These are phyloP conservation scores for Anoplopoma fimbria DNA, from an alignment of 2,113 vertebrate species.

Conservation along the genomic window DNA sequence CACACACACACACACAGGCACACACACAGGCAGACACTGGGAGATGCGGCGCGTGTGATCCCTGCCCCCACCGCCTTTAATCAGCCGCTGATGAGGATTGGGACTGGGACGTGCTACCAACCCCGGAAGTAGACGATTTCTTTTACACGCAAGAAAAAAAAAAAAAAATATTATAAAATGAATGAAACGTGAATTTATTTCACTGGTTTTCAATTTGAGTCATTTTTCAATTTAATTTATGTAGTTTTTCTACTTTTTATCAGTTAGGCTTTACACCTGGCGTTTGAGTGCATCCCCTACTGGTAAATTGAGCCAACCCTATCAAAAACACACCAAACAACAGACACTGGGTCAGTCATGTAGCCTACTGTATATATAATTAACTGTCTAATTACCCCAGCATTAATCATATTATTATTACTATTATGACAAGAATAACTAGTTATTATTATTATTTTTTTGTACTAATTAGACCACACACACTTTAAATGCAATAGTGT, in stretches of 20 bases:
- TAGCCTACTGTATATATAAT: neutral
- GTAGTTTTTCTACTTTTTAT: neutral
- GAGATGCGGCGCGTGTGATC: conserved; percentile 75
- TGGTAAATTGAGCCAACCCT: neutral
- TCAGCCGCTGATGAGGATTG: conserved; percentile 76
- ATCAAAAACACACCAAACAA: conserved; percentile 12
- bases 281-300: no score
- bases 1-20: conserved; percentile 29
- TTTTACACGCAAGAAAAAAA: neutral
- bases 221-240: neutral
- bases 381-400: neutral
- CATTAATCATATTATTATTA: neutral
- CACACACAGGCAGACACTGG: conserved; percentile 2
- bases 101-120: conserved; percentile 65
- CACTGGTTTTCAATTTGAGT: neutral
- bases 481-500: neutral
- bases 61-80: conserved; percentile 76
- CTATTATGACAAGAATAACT: neutral
- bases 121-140: conserved; percentile 79
- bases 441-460: neutral
- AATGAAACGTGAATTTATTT: neutral
- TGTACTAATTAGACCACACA: neutral
- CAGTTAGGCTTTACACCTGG: no score
- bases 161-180: neutral
- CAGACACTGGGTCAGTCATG: neutral